phyloP scores from a whole-genome alignment of 92 coral and sea anemone genomes.

The Porites divaricata region DNA sequence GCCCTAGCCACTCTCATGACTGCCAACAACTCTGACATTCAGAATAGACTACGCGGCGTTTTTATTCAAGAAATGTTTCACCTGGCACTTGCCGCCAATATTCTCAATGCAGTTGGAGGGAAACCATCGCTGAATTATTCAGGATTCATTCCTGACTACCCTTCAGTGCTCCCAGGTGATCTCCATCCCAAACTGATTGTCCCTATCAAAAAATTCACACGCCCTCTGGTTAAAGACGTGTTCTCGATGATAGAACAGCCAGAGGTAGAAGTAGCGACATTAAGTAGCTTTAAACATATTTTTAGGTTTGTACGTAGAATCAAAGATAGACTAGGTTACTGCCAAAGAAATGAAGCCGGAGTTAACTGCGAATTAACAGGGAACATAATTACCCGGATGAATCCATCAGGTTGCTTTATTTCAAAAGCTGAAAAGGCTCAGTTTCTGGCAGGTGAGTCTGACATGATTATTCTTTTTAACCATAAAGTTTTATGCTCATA shows the following conservation, averaged over 20 bases:
- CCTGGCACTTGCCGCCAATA: conserved; percentile 71
- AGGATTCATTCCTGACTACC: conserved; percentile 56
- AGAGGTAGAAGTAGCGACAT: neutral
- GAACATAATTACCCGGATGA: too few relatives aligned
- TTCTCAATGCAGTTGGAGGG: conserved; percentile 81
- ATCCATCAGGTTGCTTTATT: too few relatives aligned
- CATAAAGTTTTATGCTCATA: too few relatives aligned
- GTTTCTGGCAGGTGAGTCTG: too few relatives aligned
- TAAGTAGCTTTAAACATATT: neutral
- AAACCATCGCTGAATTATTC: conserved; percentile 49
- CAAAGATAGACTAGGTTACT: neutral
- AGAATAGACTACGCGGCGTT: conserved; percentile 44
- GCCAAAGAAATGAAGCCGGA: neutral
- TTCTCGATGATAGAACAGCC: conserved; percentile 77
- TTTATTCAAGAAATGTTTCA: conserved; percentile 76
- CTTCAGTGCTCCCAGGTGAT: conserved; percentile 75
- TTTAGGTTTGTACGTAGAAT: neutral
- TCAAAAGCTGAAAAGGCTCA: too few relatives aligned
- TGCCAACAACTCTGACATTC: conserved; percentile 50
- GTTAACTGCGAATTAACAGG: too few relatives aligned
- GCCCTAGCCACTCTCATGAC: conserved; percentile 66
- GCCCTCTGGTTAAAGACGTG: conserved; percentile 65
- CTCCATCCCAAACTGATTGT: conserved; percentile 70
- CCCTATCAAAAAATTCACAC: conserved; percentile 71
- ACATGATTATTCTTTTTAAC: too few relatives aligned